Evolutionary conservation across 2,888 invertebrate genomes (phyloP).

Genomic region (Apamea anceps): DNA sequence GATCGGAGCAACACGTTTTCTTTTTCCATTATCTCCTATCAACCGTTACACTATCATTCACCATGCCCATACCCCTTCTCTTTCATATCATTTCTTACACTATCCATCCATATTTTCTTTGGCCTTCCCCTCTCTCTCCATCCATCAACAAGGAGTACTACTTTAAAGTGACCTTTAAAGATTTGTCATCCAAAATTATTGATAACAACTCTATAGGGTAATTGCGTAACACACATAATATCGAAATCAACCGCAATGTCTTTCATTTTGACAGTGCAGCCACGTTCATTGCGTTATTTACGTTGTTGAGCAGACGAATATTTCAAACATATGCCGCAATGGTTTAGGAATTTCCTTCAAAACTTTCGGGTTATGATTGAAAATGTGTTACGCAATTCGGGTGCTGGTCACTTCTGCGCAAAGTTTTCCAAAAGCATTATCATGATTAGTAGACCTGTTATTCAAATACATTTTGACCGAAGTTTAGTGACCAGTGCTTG

Average conservation of each 20-base stretch:
- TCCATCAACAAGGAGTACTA: too few relatives aligned
- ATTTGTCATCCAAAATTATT: background rate
- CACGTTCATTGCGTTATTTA: background rate
- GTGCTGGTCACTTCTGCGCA: background rate
- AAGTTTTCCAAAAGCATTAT: slow-evolving; percentile 3
- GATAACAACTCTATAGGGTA: background rate
- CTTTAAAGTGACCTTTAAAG: background rate
- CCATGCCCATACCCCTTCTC: too few relatives aligned
- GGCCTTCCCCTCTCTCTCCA: too few relatives aligned
- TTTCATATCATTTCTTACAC: too few relatives aligned
- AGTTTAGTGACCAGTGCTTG: slow-evolving; percentile 29
- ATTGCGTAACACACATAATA: background rate
- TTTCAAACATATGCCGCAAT: background rate
- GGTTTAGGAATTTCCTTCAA: background rate
- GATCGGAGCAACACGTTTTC: too few relatives aligned
- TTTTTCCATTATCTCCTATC: too few relatives aligned
- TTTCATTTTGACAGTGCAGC: background rate
- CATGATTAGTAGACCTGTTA: slow-evolving; percentile 24
- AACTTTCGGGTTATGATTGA: background rate
- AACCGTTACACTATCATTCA: too few relatives aligned
- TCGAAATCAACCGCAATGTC: background rate
- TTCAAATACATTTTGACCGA: slow-evolving; percentile 45
- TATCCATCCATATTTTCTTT: too few relatives aligned
- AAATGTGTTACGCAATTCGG: background rate
- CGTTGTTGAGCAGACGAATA: background rate